Evolutionary conservation across 1,140 invertebrate genomes (phyloP).

Genomic region (Drosophila arizonae): DNA sequence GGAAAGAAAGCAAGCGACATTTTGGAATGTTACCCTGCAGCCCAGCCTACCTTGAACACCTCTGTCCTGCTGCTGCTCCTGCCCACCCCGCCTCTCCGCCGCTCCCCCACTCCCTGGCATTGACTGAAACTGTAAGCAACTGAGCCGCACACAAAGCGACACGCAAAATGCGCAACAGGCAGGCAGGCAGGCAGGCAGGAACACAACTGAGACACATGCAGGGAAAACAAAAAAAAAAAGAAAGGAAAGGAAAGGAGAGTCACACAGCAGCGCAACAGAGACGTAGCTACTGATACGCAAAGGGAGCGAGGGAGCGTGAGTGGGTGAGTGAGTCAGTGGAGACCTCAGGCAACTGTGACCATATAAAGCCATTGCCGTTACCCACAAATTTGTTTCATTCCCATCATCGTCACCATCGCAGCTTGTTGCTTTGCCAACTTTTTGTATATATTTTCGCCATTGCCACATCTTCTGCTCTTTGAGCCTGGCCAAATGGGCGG

Average conservation of each 20-base stretch:
- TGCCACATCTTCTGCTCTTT: constrained; percentile 24
- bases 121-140: constrained; percentile 60
- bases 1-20: constrained; percentile 66
- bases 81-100: not conserved
- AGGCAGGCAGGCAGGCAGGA: constrained; percentile 28
- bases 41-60: not conserved
- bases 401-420: constrained; percentile 71
- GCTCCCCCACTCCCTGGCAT: too few relatives aligned
- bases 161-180: constrained; percentile 77
- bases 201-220: constrained; percentile 20
- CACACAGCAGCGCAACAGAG: constrained; percentile 1
- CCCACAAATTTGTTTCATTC: constrained; percentile 30
- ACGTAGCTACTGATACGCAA: not conserved
- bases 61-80: not conserved
- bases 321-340: constrained; percentile 12
- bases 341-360: constrained; percentile 42
- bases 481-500: not conserved
- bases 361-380: constrained; percentile 36
- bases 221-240: not conserved
- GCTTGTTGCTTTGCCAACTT: constrained; percentile 79
- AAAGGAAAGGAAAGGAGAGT: not conserved
- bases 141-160: constrained; percentile 46
- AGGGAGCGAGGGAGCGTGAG: not conserved
- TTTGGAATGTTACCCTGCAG: constrained; percentile 67
- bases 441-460: constrained; percentile 25